Evolutionary conservation across 64 coral and sea anemone genomes (phyloP).

Genomic region (Hydrozoanthus tunicans): DNA sequence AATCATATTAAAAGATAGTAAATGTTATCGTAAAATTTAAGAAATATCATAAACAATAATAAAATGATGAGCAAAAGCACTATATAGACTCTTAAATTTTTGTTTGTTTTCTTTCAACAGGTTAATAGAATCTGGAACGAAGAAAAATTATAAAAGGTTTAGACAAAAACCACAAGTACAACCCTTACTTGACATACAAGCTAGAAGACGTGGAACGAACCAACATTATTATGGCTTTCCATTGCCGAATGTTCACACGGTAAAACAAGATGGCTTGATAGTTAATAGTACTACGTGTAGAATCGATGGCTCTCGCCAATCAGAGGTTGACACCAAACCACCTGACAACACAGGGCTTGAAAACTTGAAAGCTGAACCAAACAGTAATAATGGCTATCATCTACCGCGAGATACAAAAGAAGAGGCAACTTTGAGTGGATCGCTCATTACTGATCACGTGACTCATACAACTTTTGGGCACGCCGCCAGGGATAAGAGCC

Average conservation of each 20-base stretch:
- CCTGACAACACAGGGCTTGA: not conserved
- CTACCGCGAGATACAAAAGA: not conserved
- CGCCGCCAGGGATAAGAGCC: not conserved
- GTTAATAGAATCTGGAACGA: not conserved
- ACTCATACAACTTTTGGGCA: constrained; percentile 52
- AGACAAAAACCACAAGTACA: not conserved
- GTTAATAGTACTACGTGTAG: not conserved
- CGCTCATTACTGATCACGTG: constrained; percentile 26
- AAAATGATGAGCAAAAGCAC: no score
- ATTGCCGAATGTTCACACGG: not conserved
- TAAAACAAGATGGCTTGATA: not conserved
- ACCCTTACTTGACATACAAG: not conserved
- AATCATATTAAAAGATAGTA: no score
- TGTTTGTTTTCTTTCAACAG: not conserved
- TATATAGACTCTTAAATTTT: not conserved
- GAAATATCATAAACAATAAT: no score
- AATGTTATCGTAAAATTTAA: no score
- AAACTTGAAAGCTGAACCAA: not conserved
- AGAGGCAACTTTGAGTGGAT: not conserved
- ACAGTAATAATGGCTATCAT: not conserved
- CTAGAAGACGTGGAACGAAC: not conserved
- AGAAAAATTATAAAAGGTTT: not conserved
- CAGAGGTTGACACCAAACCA: not conserved
- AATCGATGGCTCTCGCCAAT: not conserved
- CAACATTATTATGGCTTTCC: constrained; percentile 15